Base-by-base conservation (phyloP, 2,113 vertebrate species). In the Bubo blakistoni region DNA sequence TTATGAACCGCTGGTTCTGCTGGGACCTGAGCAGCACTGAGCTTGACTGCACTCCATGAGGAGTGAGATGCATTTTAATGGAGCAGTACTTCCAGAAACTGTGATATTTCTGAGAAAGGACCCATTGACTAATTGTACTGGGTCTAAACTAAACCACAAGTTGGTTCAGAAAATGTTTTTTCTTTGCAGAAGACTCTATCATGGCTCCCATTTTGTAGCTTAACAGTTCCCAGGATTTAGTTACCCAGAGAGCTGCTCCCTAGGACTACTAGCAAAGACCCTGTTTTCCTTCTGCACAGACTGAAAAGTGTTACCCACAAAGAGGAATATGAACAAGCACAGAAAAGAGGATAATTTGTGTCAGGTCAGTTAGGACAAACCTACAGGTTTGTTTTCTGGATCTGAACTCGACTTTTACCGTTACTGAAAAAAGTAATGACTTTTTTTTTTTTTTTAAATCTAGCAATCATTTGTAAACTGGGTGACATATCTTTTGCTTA, bases 31-130 rank as follows among this genome's bases (percentile, higher is more conserved):
- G 27, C 32, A 52, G 34, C 34, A 6, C 69, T 54, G 47, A 69
- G 29, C 51, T 73, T 4, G 3, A 6, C n/a, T n/a, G 25, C 15
- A 2, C 7, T 46, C n/a, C 32, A 6, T 0, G 0, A 67, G 25
- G 63, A 29, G 16, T 1, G 8, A 29, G 59, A 5, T 5, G 29
- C 3, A 11, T 4, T 4, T 11, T 7, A 7, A 44, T 0, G 4
- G 49, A 72, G 47, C n/a, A 5, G 2, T 2, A 3, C 18, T 47
- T 34, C 40, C 57, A 70, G 32, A 66, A 65, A 46, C 12, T 13
- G 21, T 1, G 4, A 0, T 13, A 5, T 40, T 52, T 22, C 24
- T 29, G 51, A 49, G 46, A 36, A 88, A n/a, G 30, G 17, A 62
- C 12, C 12, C 10, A 5, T 2, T 14, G 6, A 19, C 3, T 11